Evolutionary conservation across 2,113 vertebrate species (phyloP).

Genomic region (Podocnemis expansa): DNA sequence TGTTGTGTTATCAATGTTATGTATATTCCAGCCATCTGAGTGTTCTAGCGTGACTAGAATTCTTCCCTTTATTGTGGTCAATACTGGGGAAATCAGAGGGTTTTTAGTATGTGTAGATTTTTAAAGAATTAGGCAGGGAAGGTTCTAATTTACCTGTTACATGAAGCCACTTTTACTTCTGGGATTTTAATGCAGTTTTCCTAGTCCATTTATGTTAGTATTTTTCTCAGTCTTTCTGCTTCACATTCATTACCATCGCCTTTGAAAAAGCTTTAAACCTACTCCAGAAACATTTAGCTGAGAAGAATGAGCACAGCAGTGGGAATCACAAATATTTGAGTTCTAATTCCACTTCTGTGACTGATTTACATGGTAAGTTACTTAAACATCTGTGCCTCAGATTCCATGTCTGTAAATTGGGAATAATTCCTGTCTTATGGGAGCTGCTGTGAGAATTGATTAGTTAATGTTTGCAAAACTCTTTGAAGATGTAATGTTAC

Average conservation of each 20-base stretch:
- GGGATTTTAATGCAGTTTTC: background rate
- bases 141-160: background rate
- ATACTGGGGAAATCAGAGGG: background rate
- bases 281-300: background rate
- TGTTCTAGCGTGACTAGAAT: background rate
- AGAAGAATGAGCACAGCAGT: constrained; percentile 5
- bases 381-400: constrained; percentile 8
- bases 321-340: constrained; percentile 6
- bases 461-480: constrained; percentile 5
- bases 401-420: constrained; percentile 29
- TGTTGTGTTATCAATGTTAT: background rate
- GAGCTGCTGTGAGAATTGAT: constrained; percentile 50
- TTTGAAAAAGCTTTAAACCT: constrained; percentile 2
- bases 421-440: constrained; percentile 43
- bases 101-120: background rate
- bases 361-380: constrained; percentile 34
- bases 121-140: background rate
- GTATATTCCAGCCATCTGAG: background rate
- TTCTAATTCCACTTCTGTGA: constrained; percentile 31
- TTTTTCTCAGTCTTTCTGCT: background rate
- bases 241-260: background rate
- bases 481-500: constrained; percentile 17
- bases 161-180: background rate
- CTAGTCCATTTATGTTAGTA: background rate
- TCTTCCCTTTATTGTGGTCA: background rate